These are phyloP conservation scores for Dicyrtomina minuta DNA, from an alignment of 2,888 invertebrate genomes.

Conservation along the genomic window DNA sequence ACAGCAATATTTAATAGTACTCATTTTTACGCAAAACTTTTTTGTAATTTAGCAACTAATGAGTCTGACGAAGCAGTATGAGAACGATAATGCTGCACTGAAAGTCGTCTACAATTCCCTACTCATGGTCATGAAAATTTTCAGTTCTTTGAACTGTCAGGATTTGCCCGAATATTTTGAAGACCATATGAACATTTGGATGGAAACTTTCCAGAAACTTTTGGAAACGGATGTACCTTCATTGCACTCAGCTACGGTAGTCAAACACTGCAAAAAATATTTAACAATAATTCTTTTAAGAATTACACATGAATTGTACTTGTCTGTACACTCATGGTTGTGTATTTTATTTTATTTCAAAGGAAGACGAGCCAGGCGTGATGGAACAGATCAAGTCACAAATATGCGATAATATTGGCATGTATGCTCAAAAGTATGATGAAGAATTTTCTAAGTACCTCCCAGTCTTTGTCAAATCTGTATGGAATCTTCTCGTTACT, in stretches of 20 bases:
- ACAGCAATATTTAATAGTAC: not conserved
- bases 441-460: constrained; percentile 92
- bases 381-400: constrained; percentile 90
- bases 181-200: constrained; percentile 95
- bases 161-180: constrained; percentile 99
- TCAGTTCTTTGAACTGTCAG: constrained; percentile 95
- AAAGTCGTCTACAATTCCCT: constrained; percentile 86
- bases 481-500: constrained; percentile 86
- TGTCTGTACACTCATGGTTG: not conserved
- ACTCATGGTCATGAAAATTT: constrained; percentile 87
- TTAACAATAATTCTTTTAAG: no score
- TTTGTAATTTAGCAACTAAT: constrained; percentile 70
- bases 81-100: constrained; percentile 75
- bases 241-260: constrained; percentile 67
- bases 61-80: constrained; percentile 74
- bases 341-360: constrained; percentile 54
- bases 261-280: no score
- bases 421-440: constrained; percentile 97
- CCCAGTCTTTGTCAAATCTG: constrained; percentile 87
- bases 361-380: constrained; percentile 82
- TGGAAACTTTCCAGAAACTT: constrained; percentile 82
- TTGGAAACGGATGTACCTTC: constrained; percentile 75
- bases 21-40: not conserved
- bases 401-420: constrained; percentile 89
- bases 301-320: constrained; percentile 40